Evolutionary conservation across 2,113 vertebrate genomes (phyloP).

Genomic region (Phycodurus eques): DNA sequence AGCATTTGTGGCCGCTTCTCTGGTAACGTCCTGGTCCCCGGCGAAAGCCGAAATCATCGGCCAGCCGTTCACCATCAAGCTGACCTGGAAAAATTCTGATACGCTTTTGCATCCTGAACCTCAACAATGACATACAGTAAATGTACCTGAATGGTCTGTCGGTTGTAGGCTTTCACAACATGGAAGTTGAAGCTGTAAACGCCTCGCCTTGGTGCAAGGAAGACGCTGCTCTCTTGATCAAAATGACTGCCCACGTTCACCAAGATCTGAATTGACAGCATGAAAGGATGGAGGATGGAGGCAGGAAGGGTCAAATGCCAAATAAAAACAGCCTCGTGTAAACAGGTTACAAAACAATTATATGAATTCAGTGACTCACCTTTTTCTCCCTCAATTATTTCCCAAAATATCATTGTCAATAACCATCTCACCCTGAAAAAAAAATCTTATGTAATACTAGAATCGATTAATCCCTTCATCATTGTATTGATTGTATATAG

Average conservation of each 20-base stretch:
- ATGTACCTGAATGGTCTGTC: slow-evolving; percentile 84
- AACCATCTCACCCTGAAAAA: background rate
- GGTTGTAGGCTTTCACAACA: slow-evolving; percentile 87
- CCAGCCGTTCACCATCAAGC: slow-evolving; percentile 85
- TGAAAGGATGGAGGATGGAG: background rate
- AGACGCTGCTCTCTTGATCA: slow-evolving; percentile 82
- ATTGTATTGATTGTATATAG: background rate
- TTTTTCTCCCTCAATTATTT: background rate
- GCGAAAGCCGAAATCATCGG: slow-evolving; percentile 86
- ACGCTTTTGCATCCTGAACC: background rate
- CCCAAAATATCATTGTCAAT: background rate
- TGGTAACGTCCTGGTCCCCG: slow-evolving; percentile 85
- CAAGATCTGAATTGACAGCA: slow-evolving; percentile 70
- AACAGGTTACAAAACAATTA: background rate
- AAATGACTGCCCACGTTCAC: slow-evolving; percentile 84
- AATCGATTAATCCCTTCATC: background rate
- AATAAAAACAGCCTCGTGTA: background rate
- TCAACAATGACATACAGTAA: background rate
- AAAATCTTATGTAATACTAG: background rate
- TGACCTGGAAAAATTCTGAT: slow-evolving; percentile 69
- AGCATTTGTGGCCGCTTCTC: slow-evolving; percentile 84
- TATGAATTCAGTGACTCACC: background rate
- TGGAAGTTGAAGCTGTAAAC: slow-evolving; percentile 89
- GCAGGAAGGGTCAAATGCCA: background rate
- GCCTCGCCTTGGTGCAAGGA: slow-evolving; percentile 80